A percentile compares a stretch with the other conserved stretches of the same genome.
These are phyloP conservation scores for Leptopilina boulardi DNA, from an alignment of 1,140 invertebrate genomes.

Conservation along the genomic window DNA sequence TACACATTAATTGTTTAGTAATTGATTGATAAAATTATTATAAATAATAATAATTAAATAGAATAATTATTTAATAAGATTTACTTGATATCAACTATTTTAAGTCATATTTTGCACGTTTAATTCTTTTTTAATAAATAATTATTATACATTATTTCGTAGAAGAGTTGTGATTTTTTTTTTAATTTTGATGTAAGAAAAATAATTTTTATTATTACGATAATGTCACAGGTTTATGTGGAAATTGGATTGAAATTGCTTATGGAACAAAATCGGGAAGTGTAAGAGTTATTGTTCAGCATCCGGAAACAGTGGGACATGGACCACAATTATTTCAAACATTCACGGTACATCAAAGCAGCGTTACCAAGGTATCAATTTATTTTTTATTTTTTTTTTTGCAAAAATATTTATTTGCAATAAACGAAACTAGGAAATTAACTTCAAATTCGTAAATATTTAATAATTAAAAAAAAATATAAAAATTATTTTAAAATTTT, in stretches of 20 bases:
- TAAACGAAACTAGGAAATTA: too few relatives aligned
- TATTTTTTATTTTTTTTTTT: constrained; percentile 38
- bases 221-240: constrained; percentile 87
- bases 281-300: constrained; percentile 97
- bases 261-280: constrained; percentile 97
- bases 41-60: too few relatives aligned
- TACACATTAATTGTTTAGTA: too few relatives aligned
- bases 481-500: too few relatives aligned
- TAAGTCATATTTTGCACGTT: not conserved
- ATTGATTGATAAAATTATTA: too few relatives aligned
- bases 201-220: not conserved
- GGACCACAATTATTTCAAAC: constrained; percentile 98
- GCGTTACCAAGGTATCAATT: constrained; percentile 89
- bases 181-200: not conserved
- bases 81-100: too few relatives aligned
- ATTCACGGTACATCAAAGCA: constrained; percentile 97
- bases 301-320: constrained; percentile 98
- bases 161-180: not conserved
- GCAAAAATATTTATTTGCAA: too few relatives aligned
- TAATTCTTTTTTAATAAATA: not conserved
- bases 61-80: too few relatives aligned
- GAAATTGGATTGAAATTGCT: constrained; percentile 99
- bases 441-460: too few relatives aligned
- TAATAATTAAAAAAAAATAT: too few relatives aligned
- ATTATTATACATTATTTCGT: not conserved